These are phyloP conservation scores for Lycocerus yunnanus DNA, from an alignment of 2,888 invertebrate genomes.

Conservation along the genomic window DNA sequence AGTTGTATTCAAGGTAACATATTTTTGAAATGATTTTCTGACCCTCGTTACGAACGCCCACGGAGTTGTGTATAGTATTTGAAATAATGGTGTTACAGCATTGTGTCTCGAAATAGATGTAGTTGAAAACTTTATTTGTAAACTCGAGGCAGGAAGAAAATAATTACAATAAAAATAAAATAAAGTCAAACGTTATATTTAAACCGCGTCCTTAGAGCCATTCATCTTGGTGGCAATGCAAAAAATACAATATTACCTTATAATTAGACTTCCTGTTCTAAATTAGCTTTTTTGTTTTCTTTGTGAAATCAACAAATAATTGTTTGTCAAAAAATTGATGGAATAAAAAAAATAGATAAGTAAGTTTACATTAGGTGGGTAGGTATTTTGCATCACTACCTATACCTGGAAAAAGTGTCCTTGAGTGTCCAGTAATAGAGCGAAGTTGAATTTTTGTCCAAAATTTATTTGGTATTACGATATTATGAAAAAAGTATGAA, in stretches of 20 bases:
- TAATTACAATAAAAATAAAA: not conserved
- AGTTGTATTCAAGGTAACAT: not conserved
- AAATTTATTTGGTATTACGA: not conserved
- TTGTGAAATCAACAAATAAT: not conserved
- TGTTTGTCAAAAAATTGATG: not conserved
- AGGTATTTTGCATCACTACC: not conserved
- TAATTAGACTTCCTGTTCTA: constrained; percentile 3
- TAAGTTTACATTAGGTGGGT: not conserved
- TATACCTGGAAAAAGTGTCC: not conserved
- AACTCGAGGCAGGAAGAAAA: not conserved
- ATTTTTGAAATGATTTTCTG: not conserved
- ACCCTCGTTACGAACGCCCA: not conserved
- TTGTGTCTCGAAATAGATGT: not conserved
- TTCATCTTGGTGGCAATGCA: constrained; percentile 1
- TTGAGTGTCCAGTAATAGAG: not conserved
- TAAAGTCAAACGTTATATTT: not conserved
- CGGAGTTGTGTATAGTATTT: not conserved
- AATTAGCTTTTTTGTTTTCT: not conserved
- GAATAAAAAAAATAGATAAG: not conserved
- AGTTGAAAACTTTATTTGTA: not conserved
- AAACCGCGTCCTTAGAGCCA: not conserved
- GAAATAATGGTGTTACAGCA: not conserved
- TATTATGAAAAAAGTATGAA: constrained; percentile 7
- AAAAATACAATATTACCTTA: constrained; percentile 1
- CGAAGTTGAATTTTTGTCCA: not conserved